A percentile compares a stretch with the other conserved stretches of the same genome.
phyloP scores from a whole-genome alignment of 37 sponge, comb jelly and placozoan species.

The Chondrosia reniformis region DNA sequence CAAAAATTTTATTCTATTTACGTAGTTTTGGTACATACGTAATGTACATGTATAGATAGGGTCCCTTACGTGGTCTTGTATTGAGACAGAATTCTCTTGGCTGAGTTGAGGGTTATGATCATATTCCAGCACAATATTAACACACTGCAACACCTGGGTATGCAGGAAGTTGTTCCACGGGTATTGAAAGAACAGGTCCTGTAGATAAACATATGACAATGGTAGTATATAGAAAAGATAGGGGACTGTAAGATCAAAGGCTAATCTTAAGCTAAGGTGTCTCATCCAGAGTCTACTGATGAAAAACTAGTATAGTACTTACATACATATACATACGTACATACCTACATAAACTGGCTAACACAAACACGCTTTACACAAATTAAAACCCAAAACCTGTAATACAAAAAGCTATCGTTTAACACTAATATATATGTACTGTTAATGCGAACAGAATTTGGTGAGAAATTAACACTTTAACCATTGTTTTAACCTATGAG shows the following conservation, averaged over 20 bases:
- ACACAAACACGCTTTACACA: no score
- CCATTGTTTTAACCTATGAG: no score
- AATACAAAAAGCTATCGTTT: no score
- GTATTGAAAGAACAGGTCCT: conserved; percentile 70
- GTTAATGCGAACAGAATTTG: no score
- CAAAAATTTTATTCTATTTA: no score
- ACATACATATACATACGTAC: neutral
- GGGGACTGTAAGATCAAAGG: no score
- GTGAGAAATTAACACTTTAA: no score
- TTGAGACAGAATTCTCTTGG: neutral
- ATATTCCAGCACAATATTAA: conserved; percentile 35
- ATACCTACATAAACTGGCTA: neutral
- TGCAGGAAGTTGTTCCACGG: conserved; percentile 91
- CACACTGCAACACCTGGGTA: conserved; percentile 58
- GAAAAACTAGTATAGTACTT: neutral
- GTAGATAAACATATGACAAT: neutral
- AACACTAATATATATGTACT: no score
- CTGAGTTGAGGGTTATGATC: neutral
- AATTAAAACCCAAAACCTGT: no score
- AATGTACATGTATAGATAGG: conserved; percentile 44
- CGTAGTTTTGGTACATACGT: no score
- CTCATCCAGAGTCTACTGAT: neutral
- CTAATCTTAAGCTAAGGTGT: no score
- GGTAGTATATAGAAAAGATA: neutral
- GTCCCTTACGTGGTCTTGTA: conserved; percentile 3